Base-by-base conservation (phyloP, 2,797 vertebrate species). In the Dipus sagitta region DNA sequence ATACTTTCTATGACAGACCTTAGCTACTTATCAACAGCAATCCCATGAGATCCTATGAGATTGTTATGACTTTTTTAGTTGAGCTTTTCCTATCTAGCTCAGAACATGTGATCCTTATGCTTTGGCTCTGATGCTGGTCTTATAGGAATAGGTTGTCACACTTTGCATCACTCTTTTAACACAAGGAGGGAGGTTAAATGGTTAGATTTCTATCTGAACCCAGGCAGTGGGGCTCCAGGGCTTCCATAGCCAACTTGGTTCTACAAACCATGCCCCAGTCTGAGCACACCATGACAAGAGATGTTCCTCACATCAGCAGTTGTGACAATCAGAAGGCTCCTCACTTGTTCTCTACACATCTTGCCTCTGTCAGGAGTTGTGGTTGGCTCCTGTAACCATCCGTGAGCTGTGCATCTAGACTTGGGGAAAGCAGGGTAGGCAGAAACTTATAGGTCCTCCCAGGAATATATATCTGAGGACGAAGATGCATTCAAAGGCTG, bases 251-350 rank as follows among this genome's bases (percentile, higher is more conserved):
- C 62, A 30, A 68, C n/a, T 32, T 54, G 47, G 28, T 67, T 95
- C 84, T 78, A 38, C 38, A 77, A 71, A 54, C 47, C 30, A 42
- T 5, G 24, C 20, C 26, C 0, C 0, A 8, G 52, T 28, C 23
- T 2, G 38, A 34, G 4, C 3, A 13, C 20, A 2, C n/a, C 12
- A 2, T 6, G 52, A 18, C 0, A 30, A 14, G 9, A 54, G 38
- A 32, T n/a, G 2, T 32, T 67, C 23, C 32, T 74, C 60, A 65
- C n/a, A 12, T 65, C 0, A 23, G 2, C 13, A 6, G 0, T 15
- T 62, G 62, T 88, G n/a, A 78, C 64, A 75, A 62, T 12, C 4
- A 1, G 42, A 78, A 3, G 8, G 24, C 30, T 2, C 23, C 5
- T 8, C 14, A 30, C 23, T 78, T 52, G 34, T 68, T 78, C 58